Evolutionary conservation across 2,888 invertebrate genomes (phyloP), one percentile per base, ranked within the genome.

Genomic region (Gymnosoma rotundatum): DNA sequence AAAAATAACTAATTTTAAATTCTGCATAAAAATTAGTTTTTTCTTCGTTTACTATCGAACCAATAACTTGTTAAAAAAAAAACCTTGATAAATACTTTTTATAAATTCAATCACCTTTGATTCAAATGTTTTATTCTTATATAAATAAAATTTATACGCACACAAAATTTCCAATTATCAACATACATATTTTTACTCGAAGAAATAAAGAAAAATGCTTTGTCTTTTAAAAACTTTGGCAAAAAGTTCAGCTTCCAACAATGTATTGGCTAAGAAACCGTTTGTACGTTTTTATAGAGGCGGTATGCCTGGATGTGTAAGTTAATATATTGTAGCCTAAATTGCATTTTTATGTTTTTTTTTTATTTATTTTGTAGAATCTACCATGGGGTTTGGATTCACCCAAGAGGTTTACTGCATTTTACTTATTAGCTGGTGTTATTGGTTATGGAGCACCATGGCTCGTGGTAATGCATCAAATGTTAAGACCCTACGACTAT

Each of bases 371-470:
- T 66, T 25, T 42, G 56, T 60, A 10, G 50, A 45, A 83, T 58
- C 45, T 89, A 60, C 89, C 89, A 18, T 89, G 83, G 50, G 84
- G 83, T 12, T 32, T 90, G 36, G 83, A 90, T 0, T 88, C 20
- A n/a, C 90, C 90, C 0, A 45, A 87, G 14, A 88, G 89, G 12
- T 89, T 89, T 45, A 89, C 89, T 0, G n/a, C 87, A 1, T 88
- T 86, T 16, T 89, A 73, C 66, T 8, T 85, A 0, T 16, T 89
- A 7, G 50, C 80, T 5, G 90, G 89, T 12, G 70, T 80, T 20
- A 0, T 88, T 36, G 90, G 89, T 7, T 89, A 90, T 54, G 90
- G 90, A 16, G 86, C 90, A 66, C 90, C 90, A 0, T 88, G 80
- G 60, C 50, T 91, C 16, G 87, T 90, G 9, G n/a, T 87, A 18